phyloP scores from a whole-genome alignment of 1,140 invertebrate species.

The Drosophila subpulchrella region DNA sequence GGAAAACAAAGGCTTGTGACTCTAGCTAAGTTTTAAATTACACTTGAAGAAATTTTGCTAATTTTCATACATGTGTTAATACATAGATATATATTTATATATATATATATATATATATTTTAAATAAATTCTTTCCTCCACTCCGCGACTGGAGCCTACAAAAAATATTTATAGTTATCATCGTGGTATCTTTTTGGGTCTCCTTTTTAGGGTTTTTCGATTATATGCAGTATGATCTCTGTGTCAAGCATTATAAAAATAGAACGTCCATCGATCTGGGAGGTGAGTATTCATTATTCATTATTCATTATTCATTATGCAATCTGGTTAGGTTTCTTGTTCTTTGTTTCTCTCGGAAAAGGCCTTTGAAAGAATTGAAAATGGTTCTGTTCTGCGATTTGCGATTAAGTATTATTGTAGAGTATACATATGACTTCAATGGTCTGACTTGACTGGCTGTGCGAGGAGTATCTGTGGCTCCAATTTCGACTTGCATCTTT shows the following conservation, averaged over 20 bases:
- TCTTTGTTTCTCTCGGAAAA: slow-evolving; percentile 39
- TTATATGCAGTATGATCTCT: slow-evolving; percentile 20
- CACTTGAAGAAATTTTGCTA: slow-evolving; percentile 76
- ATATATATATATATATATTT: slow-evolving; percentile 21
- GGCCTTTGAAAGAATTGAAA: slow-evolving; percentile 59
- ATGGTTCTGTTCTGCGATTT: slow-evolving; percentile 12
- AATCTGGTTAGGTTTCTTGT: slow-evolving; percentile 12
- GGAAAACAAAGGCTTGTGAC: slow-evolving; percentile 32
- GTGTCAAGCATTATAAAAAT: slow-evolving; percentile 71
- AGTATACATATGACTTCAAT: slow-evolving; percentile 1
- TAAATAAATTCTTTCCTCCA: slow-evolving; percentile 61
- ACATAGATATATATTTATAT: slow-evolving; percentile 17
- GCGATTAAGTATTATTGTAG: slow-evolving; percentile 4
- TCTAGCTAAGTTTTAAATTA: slow-evolving; percentile 73
- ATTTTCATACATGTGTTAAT: slow-evolving; percentile 40
- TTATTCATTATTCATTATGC: slow-evolving; percentile 32
- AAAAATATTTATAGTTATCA: slow-evolving; percentile 42
- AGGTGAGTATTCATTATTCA: slow-evolving; percentile 23
- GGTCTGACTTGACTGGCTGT: slow-evolving; percentile 11
- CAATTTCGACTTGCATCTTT: slow-evolving; percentile 25
- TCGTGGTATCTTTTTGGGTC: neutral
- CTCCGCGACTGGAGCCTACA: slow-evolving; percentile 29
- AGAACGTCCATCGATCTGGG: slow-evolving; percentile 45
- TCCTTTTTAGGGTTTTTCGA: slow-evolving; percentile 2
- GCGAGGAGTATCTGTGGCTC: slow-evolving; percentile 31